phyloP scores from a whole-genome alignment of 2,113 vertebrate species.

The Epinephelus lanceolatus region DNA sequence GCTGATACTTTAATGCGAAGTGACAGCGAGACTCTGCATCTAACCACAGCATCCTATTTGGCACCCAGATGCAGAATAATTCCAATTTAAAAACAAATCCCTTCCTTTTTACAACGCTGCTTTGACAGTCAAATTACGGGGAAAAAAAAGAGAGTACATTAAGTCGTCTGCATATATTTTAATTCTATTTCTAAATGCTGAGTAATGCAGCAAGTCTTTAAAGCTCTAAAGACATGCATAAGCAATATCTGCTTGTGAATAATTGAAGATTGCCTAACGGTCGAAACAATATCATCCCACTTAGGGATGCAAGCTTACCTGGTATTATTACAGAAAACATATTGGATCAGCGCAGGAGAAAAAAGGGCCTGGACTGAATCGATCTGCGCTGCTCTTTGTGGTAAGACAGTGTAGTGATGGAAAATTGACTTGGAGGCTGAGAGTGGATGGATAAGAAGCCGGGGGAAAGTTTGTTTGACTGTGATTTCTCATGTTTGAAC shows the following conservation, averaged over 20 bases:
- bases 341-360: conserved; percentile 56
- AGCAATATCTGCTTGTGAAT: conserved; percentile 74
- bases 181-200: conserved; percentile 44
- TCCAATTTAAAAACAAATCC: conserved; percentile 25
- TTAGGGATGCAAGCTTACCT: conserved; percentile 62
- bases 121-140: background rate
- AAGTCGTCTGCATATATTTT: conserved; percentile 33
- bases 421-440: conserved; percentile 48
- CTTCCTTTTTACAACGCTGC: conserved; percentile 21
- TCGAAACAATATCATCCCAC: conserved; percentile 62
- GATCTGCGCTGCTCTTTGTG: conserved; percentile 60
- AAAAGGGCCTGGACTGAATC: conserved; percentile 32
- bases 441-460: conserved; percentile 29
- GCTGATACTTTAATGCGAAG: conserved; percentile 42
- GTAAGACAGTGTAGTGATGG: conserved; percentile 49
- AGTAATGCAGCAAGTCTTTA: conserved; percentile 51
- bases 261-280: conserved; percentile 63
- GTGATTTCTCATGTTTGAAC: conserved; percentile 45
- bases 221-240: conserved; percentile 46
- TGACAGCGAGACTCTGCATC: conserved; percentile 41
- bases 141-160: background rate
- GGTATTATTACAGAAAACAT: conserved; percentile 62
- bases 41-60: background rate
- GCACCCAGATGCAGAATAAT: conserved; percentile 3
- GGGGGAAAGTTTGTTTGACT: conserved; percentile 36